Evolutionary conservation across 2,113 vertebrate genomes (phyloP).

Genomic region (Garra rufa): DNA sequence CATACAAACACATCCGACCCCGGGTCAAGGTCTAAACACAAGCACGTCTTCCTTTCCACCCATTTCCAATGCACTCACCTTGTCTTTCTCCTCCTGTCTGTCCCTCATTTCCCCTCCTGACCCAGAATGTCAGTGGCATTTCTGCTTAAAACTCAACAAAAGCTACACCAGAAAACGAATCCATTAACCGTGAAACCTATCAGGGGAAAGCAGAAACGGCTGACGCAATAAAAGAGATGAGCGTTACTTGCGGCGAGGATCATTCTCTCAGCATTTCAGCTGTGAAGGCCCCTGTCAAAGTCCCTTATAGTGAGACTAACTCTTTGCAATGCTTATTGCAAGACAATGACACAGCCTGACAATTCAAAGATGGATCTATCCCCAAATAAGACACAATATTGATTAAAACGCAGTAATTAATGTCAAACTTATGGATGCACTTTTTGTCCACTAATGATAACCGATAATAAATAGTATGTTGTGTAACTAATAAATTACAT

Average conservation of each 20-base stretch:
- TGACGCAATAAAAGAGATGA: slow-evolving; percentile 59
- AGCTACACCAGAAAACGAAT: slow-evolving; percentile 44
- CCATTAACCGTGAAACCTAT: slow-evolving; percentile 46
- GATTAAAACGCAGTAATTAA: slow-evolving; percentile 25
- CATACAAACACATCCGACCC: not conserved
- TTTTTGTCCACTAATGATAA: not conserved
- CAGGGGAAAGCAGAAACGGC: slow-evolving; percentile 45
- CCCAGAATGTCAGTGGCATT: slow-evolving; percentile 3
- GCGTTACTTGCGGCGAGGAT: slow-evolving; percentile 52
- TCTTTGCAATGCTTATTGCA: slow-evolving; percentile 28
- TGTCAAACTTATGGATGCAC: not conserved
- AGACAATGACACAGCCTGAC: not conserved
- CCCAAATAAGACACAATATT: not conserved
- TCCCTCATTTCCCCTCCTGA: not conserved
- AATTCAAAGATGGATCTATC: slow-evolving; percentile 8
- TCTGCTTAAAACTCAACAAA: slow-evolving; percentile 28
- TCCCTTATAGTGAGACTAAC: slow-evolving; percentile 64
- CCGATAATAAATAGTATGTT: not conserved
- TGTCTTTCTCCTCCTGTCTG: not conserved
- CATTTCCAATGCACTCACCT: not conserved
- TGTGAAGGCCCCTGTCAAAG: slow-evolving; percentile 67
- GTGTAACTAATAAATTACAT: not conserved
- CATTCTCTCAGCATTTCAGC: slow-evolving; percentile 66
- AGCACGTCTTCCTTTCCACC: not conserved
- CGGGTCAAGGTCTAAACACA: not conserved